Evolutionary conservation across 2,113 vertebrate species (phyloP).

Genomic region (Ginglymostoma cirratum): DNA sequence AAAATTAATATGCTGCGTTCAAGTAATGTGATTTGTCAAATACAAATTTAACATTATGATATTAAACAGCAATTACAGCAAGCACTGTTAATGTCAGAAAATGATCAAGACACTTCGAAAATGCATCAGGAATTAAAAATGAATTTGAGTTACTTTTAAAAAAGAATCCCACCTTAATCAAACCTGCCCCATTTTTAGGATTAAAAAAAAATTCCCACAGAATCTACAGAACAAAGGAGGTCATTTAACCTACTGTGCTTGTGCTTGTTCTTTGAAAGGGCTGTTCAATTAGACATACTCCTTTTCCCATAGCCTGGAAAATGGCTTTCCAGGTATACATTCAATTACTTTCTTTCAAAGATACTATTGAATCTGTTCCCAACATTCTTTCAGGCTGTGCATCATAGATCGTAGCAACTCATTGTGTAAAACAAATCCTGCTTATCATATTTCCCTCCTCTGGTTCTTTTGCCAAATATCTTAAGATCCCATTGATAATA

Average conservation of each 20-base stretch:
- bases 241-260: background rate
- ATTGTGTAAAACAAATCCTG: background rate
- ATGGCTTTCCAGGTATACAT: background rate
- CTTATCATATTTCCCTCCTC: background rate
- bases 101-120: no score
- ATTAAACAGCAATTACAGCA: background rate
- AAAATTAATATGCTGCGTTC: background rate
- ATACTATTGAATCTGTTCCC: background rate
- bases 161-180: no score
- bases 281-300: background rate
- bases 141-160: no score
- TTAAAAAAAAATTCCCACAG: background rate
- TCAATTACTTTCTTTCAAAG: background rate
- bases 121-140: background rate
- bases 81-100: background rate
- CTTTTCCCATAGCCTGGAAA: background rate
- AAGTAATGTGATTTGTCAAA: background rate
- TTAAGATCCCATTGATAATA: background rate
- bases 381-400: background rate
- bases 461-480: background rate
- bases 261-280: background rate
- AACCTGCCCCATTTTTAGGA: background rate
- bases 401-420: background rate
- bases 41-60: background rate
- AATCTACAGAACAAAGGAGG: background rate